Base-by-base conservation (phyloP, 1,140 invertebrate species). In the Adoxophyes honmai region DNA sequence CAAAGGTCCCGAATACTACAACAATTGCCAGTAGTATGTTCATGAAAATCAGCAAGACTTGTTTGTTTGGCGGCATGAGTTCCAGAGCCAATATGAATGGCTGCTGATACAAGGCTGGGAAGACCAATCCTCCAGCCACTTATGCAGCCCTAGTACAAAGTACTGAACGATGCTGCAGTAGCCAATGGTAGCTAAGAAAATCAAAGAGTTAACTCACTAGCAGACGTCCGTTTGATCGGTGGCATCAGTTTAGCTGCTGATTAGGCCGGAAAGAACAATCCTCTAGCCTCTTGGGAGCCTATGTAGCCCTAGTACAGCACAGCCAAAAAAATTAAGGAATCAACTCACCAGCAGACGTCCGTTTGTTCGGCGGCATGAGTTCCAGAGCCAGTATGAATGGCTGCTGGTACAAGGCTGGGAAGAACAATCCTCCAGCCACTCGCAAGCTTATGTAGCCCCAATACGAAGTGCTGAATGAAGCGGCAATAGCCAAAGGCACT, bases 31-130 rank as follows among this genome's bases (percentile, higher is more conserved):
- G n/a, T n/a, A n/a, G n/a, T n/a, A n/a, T n/a, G n/a, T n/a, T n/a
- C n/a, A n/a, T n/a, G n/a, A n/a, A n/a, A n/a, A n/a, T n/a, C n/a
- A n/a, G n/a, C n/a, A n/a, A n/a, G n/a, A n/a, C n/a, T n/a, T n/a
- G 89, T 69, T 92, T 91, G 35, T 90, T 89, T 2, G 92, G 93
- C 1, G 92, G 92, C 91, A 94, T 94, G 54, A 94, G 66, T 69
- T 95, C 94, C 48, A 94, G 86, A 15, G 91, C 93, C 52, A 94
- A 78, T 62, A 94, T 93, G 62, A 94, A 93, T 15, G 93, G 93
- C 70, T 92, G 91, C 66, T 93, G 92, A 74, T 93, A 93, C 61
- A 94, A 86, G 15, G 94, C 93, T 28, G 94, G 94, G 65, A 95
- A 93, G 64, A 94, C 93, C 36, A 94, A 88, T 34, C 94, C 94